phyloP scores from a whole-genome alignment of 2,888 invertebrate species.

The Eristalis pertinax region DNA sequence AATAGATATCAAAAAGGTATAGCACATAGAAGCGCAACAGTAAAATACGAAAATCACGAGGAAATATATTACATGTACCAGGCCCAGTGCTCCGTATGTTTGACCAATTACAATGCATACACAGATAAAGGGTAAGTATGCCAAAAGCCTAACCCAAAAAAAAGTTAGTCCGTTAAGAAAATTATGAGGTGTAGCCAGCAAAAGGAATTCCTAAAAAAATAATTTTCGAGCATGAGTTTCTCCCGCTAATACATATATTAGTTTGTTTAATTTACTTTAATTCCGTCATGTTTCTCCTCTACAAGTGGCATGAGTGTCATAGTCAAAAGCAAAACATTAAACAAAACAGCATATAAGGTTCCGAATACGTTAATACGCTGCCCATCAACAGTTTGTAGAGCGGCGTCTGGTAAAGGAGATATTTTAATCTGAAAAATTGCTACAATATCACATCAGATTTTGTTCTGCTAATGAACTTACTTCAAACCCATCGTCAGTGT shows the following conservation, averaged over 20 bases:
- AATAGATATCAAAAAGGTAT: constrained; percentile 79
- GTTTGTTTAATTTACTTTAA: constrained; percentile 81
- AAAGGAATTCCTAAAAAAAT: constrained; percentile 76
- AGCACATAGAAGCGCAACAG: constrained; percentile 77
- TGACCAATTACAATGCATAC: constrained; percentile 74
- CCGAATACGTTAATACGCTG: constrained; percentile 76
- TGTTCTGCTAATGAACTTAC: constrained; percentile 22
- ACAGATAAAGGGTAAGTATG: constrained; percentile 74
- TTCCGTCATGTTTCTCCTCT: constrained; percentile 84
- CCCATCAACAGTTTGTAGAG: constrained; percentile 73
- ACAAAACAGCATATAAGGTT: constrained; percentile 76
- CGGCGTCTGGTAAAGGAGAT: constrained; percentile 76
- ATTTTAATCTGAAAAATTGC: constrained; percentile 72
- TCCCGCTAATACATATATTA: not conserved
- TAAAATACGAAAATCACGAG: constrained; percentile 76
- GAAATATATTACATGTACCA: constrained; percentile 74
- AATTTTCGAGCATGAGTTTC: not conserved
- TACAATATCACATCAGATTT: not conserved
- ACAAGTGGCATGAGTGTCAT: constrained; percentile 83
- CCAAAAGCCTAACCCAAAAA: constrained; percentile 77
- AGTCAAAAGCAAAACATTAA: constrained; percentile 76
- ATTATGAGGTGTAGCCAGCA: constrained; percentile 79
- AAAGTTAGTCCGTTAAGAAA: constrained; percentile 80
- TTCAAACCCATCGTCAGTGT: constrained; percentile 63
- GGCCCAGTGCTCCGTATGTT: constrained; percentile 75